These are phyloP conservation scores for Portunus trituberculatus DNA, from an alignment of 1,140 invertebrate genomes.

Conservation along the genomic window DNA sequence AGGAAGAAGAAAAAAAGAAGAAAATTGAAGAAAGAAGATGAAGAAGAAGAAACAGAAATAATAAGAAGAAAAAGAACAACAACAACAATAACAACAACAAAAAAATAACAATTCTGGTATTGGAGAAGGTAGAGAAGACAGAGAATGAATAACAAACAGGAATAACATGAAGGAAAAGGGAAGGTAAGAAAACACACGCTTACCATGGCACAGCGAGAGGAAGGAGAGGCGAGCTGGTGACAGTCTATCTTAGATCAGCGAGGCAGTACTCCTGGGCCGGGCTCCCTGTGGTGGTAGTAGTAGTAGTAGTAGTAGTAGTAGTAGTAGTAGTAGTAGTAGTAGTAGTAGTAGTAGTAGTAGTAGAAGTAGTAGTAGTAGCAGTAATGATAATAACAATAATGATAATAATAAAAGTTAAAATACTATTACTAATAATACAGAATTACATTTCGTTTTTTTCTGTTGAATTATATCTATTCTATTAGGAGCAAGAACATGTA, in stretches of 20 bases:
- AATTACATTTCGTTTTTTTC: too few relatives aligned
- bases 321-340: conserved; percentile 20
- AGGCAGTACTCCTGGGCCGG: background rate
- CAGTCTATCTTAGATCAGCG: background rate
- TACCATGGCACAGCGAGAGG: background rate
- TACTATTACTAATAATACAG: background rate
- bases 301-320: conserved; percentile 18
- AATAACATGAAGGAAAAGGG: background rate
- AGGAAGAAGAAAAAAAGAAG: conserved; percentile 4
- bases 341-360: background rate
- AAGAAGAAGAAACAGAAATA: background rate
- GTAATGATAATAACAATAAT: background rate
- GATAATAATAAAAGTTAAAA: background rate
- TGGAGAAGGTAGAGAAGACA: background rate
- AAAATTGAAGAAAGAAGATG: too few relatives aligned
- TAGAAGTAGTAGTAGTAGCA: background rate
- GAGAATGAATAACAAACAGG: background rate
- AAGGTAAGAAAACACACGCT: background rate
- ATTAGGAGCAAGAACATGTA: too few relatives aligned
- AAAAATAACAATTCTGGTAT: too few relatives aligned
- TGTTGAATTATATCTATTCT: too few relatives aligned
- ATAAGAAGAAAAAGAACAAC: background rate
- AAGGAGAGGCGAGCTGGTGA: background rate
- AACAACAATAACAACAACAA: too few relatives aligned
- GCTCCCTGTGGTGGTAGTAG: background rate